These are phyloP conservation scores for Lamellibrachia satsuma DNA, from an alignment of 2,888 invertebrate species.

Conservation along the genomic window DNA sequence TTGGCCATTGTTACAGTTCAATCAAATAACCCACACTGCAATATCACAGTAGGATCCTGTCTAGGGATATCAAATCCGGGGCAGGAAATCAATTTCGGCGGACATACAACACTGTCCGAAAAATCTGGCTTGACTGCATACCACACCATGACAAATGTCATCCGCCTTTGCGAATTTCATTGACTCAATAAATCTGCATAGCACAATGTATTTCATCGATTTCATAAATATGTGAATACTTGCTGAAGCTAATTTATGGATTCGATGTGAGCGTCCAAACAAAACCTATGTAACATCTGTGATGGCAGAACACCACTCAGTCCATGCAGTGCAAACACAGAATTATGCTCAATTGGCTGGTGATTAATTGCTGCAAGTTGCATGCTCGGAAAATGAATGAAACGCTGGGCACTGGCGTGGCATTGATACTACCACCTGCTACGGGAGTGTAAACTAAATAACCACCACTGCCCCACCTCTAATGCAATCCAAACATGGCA, in stretches of 20 bases:
- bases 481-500: slow-evolving; percentile 5
- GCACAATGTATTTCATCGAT: slow-evolving; percentile 1
- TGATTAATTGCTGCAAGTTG: background rate
- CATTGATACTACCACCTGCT: background rate
- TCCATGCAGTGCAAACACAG: background rate
- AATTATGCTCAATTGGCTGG: background rate
- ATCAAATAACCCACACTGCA: slow-evolving; percentile 4
- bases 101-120: background rate
- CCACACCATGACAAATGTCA: background rate
- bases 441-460: background rate
- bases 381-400: background rate
- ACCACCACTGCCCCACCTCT: background rate
- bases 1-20: background rate
- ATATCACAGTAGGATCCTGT: background rate
- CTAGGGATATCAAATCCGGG: background rate
- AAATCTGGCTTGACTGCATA: background rate
- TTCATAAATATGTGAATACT: slow-evolving; percentile 17
- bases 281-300: background rate
- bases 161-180: background rate
- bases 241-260: background rate
- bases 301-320: background rate
- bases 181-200: background rate
- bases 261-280: background rate
- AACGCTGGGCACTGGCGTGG: background rate
- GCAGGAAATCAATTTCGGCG: background rate